Conservation (phyloP, 1,140 invertebrate species). For the Tenebrio molitor region DNA sequence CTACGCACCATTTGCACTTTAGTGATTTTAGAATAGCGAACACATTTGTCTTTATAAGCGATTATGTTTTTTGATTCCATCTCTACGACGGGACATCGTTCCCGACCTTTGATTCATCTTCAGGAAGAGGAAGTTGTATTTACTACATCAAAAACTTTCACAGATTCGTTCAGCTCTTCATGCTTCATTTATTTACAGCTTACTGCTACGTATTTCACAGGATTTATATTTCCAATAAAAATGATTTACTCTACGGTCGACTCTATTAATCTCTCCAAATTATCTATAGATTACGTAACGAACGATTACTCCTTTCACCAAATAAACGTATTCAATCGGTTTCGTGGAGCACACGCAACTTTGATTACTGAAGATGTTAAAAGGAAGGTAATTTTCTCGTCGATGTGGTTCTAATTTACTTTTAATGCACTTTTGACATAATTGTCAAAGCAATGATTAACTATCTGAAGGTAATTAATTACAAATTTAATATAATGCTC, state of each 20-base stretch:
- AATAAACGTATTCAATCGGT: not conserved
- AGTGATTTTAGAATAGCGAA: not conserved
- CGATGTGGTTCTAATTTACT: not conserved
- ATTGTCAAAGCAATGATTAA: slow-evolving; percentile 7
- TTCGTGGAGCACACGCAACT: not conserved
- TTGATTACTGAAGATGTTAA: not conserved
- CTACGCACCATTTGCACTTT: slow-evolving; percentile 24
- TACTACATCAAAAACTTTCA: slow-evolving; percentile 25
- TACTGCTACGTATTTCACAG: slow-evolving; percentile 3
- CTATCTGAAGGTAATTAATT: slow-evolving; percentile 6
- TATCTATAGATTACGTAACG: not conserved
- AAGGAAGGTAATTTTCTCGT: not conserved
- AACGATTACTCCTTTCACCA: not conserved
- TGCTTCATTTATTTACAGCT: slow-evolving; percentile 10
- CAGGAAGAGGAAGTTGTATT: slow-evolving; percentile 2
- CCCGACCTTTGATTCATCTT: not conserved
- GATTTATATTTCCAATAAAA: slow-evolving; percentile 36
- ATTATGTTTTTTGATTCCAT: not conserved
- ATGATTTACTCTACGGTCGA: slow-evolving; percentile 18
- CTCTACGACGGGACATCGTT: too few relatives aligned
- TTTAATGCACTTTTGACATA: slow-evolving; percentile 7
- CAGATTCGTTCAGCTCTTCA: slow-evolving; percentile 9
- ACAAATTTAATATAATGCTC: slow-evolving; percentile 2
- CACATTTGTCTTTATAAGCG: not conserved
- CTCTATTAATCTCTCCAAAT: slow-evolving; percentile 1